phyloP scores from a whole-genome alignment of 2,888 invertebrate species.

The Leucophenga montana region DNA sequence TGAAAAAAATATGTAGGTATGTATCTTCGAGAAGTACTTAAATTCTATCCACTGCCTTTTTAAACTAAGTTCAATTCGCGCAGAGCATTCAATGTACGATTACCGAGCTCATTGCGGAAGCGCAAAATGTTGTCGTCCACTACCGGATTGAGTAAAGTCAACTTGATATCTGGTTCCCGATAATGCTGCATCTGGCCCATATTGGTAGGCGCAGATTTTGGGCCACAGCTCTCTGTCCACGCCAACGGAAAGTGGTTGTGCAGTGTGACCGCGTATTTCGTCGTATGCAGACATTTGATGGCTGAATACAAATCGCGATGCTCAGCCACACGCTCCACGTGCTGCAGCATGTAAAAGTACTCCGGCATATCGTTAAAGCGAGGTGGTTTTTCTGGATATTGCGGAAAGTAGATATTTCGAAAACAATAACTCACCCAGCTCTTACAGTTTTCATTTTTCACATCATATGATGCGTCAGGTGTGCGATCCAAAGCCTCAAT shows the following conservation, averaged over 20 bases:
- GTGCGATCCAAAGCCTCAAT: constrained; percentile 3
- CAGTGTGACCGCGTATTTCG: constrained; percentile 86
- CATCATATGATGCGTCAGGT: no score
- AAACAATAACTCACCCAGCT: constrained; percentile 80
- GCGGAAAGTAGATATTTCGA: constrained; percentile 89
- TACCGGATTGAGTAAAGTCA: constrained; percentile 84
- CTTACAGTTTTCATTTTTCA: neutral
- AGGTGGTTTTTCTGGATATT: constrained; percentile 56
- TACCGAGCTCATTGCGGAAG: constrained; percentile 43
- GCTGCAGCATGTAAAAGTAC: constrained; percentile 88
- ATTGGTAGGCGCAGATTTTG: constrained; percentile 84
- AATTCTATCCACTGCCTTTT: no score
- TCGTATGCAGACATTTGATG: constrained; percentile 93
- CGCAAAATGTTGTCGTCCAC: constrained; percentile 79
- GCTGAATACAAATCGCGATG: constrained; percentile 91
- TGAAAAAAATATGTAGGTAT: no score
- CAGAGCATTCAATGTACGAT: neutral
- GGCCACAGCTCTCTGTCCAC: constrained; percentile 86
- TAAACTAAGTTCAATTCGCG: no score
- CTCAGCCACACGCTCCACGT: constrained; percentile 87
- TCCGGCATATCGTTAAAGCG: constrained; percentile 47
- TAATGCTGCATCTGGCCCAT: constrained; percentile 94
- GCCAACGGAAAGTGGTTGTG: constrained; percentile 94
- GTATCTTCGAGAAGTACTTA: no score
- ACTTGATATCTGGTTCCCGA: constrained; percentile 86